Evolutionary conservation across 1,140 invertebrate genomes (phyloP).

Genomic region (Euwallacea fornicatus): DNA sequence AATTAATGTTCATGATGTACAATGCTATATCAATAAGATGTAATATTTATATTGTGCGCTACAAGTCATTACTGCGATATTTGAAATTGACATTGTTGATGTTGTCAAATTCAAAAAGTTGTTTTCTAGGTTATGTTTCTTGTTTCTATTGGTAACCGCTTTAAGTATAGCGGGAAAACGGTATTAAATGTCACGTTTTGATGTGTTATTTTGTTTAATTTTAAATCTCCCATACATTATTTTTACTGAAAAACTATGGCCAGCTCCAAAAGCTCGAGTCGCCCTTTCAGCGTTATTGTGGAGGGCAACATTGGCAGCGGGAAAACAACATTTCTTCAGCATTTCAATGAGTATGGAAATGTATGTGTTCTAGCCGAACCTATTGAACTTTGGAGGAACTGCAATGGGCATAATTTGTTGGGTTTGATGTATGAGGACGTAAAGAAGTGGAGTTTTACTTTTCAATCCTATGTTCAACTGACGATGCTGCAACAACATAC

Average conservation of each 20-base stretch:
- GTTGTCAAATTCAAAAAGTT: background rate
- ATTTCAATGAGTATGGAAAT: conserved; percentile 66
- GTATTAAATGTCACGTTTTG: background rate
- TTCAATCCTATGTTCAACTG: conserved; percentile 86
- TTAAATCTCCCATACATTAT: background rate
- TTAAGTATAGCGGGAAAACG: background rate
- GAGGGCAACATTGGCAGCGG: conserved; percentile 93
- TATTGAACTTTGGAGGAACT: conserved; percentile 80
- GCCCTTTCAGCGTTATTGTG: conserved; percentile 78
- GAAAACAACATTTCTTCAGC: conserved; percentile 86
- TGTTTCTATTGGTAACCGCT: background rate
- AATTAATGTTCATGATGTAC: no score
- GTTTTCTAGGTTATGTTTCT: background rate
- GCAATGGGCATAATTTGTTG: conserved; percentile 75
- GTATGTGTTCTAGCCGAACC: conserved; percentile 61
- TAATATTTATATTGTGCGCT: no score
- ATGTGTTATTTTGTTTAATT: background rate
- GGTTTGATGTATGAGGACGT: conserved; percentile 85
- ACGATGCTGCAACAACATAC: conserved; percentile 84
- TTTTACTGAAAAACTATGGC: conserved; percentile 13
- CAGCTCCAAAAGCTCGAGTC: conserved; percentile 36
- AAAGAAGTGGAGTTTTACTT: conserved; percentile 75
- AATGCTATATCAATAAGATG: no score
- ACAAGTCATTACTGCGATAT: no score
- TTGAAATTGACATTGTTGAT: no score